Conservation (phyloP, 2,888 invertebrate genomes). For the Torymus aiolomorphi region DNA sequence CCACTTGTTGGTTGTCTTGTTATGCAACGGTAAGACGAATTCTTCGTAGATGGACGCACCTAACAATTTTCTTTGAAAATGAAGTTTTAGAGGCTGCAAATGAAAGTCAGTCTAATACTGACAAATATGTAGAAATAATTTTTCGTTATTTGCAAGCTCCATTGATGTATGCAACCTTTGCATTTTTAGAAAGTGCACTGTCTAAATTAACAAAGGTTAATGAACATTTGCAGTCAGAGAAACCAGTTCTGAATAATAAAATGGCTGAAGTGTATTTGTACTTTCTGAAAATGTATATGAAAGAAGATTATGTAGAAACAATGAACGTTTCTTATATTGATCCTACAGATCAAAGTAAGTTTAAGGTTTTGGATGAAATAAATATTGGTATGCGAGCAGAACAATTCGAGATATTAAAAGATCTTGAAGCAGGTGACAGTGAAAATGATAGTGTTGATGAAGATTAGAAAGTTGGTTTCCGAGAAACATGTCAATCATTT, state of each 20-base stretch:
- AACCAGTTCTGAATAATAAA: background rate
- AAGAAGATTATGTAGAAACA: no score
- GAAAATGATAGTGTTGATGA: background rate
- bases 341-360: background rate
- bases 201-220: background rate
- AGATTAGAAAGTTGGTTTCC: no score
- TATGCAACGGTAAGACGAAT: background rate
- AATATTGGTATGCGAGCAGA: background rate
- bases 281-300: background rate
- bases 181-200: background rate
- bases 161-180: background rate
- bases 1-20: background rate
- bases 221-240: background rate
- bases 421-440: no score
- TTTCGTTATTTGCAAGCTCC: background rate
- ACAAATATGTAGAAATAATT: background rate
- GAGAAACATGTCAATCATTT: no score
- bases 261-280: background rate
- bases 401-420: no score
- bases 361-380: background rate
- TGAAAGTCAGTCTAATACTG: background rate
- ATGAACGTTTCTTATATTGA: no score
- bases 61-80: background rate
- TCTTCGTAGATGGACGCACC: constrained; percentile 3
- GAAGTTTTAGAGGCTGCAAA: background rate